Conservation (phyloP, 2,113 vertebrate species). For the Aepyceros melampus region DNA sequence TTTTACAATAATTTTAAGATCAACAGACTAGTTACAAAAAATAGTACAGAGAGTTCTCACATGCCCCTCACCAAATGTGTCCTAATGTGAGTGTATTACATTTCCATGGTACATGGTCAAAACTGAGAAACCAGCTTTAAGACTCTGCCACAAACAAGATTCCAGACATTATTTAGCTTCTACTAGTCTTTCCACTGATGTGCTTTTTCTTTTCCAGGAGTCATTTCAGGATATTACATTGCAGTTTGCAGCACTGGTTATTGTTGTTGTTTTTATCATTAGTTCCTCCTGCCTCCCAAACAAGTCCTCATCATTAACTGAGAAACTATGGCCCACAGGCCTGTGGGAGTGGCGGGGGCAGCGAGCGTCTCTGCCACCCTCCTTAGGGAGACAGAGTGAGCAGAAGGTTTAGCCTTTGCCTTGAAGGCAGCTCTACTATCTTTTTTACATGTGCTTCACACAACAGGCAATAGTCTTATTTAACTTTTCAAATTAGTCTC, state of each 20-base stretch:
- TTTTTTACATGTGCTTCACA: not conserved
- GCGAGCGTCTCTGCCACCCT: rapidly evolving
- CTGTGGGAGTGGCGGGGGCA: not conserved
- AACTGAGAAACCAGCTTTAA: not conserved
- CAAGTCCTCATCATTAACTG: not conserved
- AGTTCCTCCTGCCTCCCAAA: not conserved
- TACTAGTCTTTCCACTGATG: not conserved
- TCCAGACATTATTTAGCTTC: not conserved
- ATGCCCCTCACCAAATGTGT: not conserved
- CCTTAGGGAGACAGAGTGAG: not conserved
- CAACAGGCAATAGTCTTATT: not conserved
- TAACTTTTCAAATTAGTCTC: not conserved
- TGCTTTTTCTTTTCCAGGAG: not conserved
- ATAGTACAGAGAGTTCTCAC: not conserved
- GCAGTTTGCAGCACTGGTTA: not conserved
- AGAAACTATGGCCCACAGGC: not conserved
- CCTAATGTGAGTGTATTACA: rapidly evolving
- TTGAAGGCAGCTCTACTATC: not conserved
- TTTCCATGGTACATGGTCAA: not conserved
- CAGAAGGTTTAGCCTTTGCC: not conserved
- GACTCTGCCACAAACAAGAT: not conserved
- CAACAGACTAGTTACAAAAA: not conserved
- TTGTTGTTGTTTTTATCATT: not conserved
- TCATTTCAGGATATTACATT: not conserved
- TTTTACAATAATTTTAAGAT: not conserved